These are phyloP conservation scores for Microtus pennsylvanicus DNA, from an alignment of 2,113 vertebrate species.

Conservation along the genomic window DNA sequence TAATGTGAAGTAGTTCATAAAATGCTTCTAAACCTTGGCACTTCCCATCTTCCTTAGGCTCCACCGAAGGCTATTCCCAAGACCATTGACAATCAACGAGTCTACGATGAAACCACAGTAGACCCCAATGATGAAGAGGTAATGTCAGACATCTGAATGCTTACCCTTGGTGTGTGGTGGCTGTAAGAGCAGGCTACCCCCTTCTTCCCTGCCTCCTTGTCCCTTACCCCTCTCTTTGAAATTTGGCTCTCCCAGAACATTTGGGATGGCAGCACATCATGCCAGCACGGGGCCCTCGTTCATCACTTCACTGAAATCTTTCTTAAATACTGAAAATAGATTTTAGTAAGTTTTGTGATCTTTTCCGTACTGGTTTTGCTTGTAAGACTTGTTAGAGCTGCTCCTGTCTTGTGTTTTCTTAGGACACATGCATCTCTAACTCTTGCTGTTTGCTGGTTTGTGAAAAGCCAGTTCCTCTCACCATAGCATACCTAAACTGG, in stretches of 20 bases:
- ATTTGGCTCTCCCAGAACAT: not conserved
- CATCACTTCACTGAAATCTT: not conserved
- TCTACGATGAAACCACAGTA: constrained; percentile 96
- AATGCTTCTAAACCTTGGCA: constrained; percentile 13
- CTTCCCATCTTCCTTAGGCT: constrained; percentile 87
- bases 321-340: constrained; percentile 25
- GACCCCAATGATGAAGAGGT: constrained; percentile 98
- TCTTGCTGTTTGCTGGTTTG: constrained; percentile 10
- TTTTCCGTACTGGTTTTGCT: not conserved
- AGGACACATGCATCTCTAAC: not conserved
- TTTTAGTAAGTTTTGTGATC: constrained; percentile 17
- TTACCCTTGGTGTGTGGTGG: not conserved
- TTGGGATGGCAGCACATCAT: not conserved
- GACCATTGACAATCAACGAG: constrained; percentile 98
- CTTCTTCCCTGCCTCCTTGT: not conserved
- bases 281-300: not conserved
- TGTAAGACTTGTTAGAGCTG: not conserved
- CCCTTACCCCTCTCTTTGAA: not conserved
- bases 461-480: not conserved
- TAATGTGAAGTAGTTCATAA: constrained; percentile 43
- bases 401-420: not conserved
- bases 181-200: not conserved
- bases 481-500: not conserved
- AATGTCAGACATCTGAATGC: constrained; percentile 63
- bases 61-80: constrained; percentile 97